Conservation (phyloP, 2,797 vertebrate species). For the Anolis apletophallus region DNA sequence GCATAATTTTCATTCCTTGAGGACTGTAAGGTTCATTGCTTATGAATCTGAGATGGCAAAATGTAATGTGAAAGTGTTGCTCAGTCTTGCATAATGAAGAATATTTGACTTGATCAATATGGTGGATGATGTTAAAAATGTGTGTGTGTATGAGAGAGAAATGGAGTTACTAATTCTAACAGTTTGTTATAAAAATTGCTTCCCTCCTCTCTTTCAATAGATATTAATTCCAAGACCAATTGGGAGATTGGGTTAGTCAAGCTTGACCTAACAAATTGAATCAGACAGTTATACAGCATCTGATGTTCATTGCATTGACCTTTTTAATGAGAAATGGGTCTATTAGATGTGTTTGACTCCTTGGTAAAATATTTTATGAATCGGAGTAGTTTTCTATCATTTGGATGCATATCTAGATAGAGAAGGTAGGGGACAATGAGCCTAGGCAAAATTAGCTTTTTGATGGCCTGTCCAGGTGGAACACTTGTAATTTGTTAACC, state of each 20-base stretch:
- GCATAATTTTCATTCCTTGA: background rate
- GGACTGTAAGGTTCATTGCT: constrained; percentile 41
- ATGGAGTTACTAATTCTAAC: constrained; percentile 29
- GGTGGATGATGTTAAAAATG: constrained; percentile 33
- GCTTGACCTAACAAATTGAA: constrained; percentile 75
- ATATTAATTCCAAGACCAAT: constrained; percentile 63
- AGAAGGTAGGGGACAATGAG: constrained; percentile 19
- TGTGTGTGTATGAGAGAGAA: background rate
- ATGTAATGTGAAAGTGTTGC: background rate
- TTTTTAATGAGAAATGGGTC: constrained; percentile 78
- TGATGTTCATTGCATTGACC: constrained; percentile 68
- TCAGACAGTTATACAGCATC: constrained; percentile 67
- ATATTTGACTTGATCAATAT: constrained; percentile 42
- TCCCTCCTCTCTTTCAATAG: background rate
- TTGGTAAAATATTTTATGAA: constrained; percentile 66
- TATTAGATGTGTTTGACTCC: constrained; percentile 68
- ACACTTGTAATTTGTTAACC: constrained; percentile 69
- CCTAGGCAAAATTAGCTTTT: constrained; percentile 64
- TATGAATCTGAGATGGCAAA: constrained; percentile 44
- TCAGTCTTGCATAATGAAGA: background rate
- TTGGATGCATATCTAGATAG: constrained; percentile 43
- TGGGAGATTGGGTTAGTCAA: constrained; percentile 66
- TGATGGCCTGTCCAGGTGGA: constrained; percentile 62
- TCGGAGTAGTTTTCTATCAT: constrained; percentile 63
- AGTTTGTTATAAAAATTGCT: constrained; percentile 47